A percentile compares a stretch with the other conserved stretches of the same genome.
Evolutionary conservation across 2,797 vertebrate genomes (phyloP).

Genomic region (Coendou prehensilis): DNA sequence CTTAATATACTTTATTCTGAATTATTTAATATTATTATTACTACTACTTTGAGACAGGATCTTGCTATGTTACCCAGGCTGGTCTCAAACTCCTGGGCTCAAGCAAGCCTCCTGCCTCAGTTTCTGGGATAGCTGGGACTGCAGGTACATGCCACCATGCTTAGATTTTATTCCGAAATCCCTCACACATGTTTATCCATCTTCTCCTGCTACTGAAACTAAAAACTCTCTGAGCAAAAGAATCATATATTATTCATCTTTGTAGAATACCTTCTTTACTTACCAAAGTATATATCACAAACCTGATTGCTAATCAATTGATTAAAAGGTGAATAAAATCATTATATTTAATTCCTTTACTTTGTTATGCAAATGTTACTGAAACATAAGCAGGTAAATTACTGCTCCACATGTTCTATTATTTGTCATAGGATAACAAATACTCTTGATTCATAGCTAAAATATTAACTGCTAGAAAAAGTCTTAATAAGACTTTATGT

Average conservation of each 20-base stretch:
- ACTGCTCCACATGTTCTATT: not conserved
- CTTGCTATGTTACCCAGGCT: not conserved
- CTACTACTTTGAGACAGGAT: not conserved
- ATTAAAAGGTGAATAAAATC: not conserved
- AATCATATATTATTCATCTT: not conserved
- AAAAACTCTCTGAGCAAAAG: not conserved
- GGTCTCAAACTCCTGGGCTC: not conserved
- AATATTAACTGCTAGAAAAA: slow-evolving; percentile 12
- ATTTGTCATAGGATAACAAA: slow-evolving; percentile 5
- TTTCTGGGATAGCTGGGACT: not conserved
- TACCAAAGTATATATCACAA: not conserved
- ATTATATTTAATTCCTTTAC: not conserved
- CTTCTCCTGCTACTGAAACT: not conserved
- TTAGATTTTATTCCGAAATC: not conserved
- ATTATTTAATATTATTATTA: not conserved
- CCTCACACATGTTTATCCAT: no score
- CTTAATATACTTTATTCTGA: not conserved
- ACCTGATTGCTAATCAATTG: not conserved
- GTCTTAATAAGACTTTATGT: not conserved
- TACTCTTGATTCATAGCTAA: not conserved
- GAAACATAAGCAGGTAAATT: not conserved
- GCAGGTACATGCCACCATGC: not conserved
- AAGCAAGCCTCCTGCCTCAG: not conserved
- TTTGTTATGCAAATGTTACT: not conserved
- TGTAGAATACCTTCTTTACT: not conserved